phyloP scores from a whole-genome alignment of 2,888 invertebrate genomes.

The Phortica magna region DNA sequence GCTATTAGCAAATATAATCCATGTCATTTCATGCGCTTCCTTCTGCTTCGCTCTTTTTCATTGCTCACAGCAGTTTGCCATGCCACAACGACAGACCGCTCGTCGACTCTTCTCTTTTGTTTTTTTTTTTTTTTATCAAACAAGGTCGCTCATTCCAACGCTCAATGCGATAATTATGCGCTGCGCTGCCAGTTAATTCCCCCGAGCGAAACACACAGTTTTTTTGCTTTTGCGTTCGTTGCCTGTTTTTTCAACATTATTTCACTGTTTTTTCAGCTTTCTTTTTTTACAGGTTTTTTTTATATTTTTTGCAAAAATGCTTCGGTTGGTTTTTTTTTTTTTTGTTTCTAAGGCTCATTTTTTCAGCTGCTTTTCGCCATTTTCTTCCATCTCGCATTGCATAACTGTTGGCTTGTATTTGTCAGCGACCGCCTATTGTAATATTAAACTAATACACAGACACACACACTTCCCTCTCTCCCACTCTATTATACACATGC shows the following conservation, averaged over 20 bases:
- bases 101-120: too few relatives aligned
- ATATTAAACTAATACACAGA: neutral
- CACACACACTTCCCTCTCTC: neutral
- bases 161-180: constrained; percentile 12
- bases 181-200: constrained; percentile 20
- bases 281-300: neutral
- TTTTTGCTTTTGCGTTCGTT: neutral
- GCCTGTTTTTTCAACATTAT: neutral
- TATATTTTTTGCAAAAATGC: neutral
- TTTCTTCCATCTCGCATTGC: constrained; percentile 3
- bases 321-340: neutral
- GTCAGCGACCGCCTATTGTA: neutral
- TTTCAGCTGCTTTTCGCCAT: neutral
- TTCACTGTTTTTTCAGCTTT: neutral
- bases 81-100: too few relatives aligned
- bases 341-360: neutral
- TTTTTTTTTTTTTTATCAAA: neutral
- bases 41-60: too few relatives aligned
- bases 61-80: too few relatives aligned
- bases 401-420: neutral
- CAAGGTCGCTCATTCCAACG: neutral
- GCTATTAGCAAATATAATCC: too few relatives aligned
- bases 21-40: too few relatives aligned
- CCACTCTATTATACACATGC: neutral
- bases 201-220: neutral